phyloP scores from a whole-genome alignment of 1,140 invertebrate species.

The Apocrypta bakeri region DNA sequence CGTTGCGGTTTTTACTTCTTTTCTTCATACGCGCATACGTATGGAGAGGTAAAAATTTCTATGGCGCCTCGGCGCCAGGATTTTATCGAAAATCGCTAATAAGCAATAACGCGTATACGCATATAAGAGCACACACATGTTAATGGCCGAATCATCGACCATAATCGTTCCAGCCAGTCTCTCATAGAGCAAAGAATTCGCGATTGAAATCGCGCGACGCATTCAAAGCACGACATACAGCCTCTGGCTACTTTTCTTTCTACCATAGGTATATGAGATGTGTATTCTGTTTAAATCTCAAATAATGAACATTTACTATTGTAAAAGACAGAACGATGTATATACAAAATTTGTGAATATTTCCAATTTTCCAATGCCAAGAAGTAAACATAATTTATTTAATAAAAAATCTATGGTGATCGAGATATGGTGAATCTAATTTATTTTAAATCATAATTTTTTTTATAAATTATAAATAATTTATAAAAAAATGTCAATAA shows the following conservation, averaged over 20 bases:
- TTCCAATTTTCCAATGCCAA: too few relatives aligned
- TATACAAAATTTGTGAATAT: too few relatives aligned
- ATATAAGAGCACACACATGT: background rate
- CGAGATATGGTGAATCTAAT: too few relatives aligned
- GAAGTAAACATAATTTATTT: too few relatives aligned
- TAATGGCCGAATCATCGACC: conserved; percentile 29
- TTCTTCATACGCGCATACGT: background rate
- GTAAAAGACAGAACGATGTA: too few relatives aligned
- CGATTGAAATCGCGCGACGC: conserved; percentile 33
- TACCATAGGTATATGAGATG: too few relatives aligned
- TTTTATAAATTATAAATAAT: too few relatives aligned
- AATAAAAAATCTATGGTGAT: too few relatives aligned
- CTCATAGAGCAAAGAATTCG: background rate
- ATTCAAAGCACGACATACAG: conserved; percentile 9
- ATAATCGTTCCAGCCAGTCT: background rate
- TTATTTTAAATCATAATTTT: too few relatives aligned
- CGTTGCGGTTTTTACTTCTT: too few relatives aligned
- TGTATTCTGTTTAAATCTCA: background rate
- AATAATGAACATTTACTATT: too few relatives aligned
- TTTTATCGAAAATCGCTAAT: conserved; percentile 48
- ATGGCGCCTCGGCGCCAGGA: background rate
- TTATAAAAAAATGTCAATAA: too few relatives aligned
- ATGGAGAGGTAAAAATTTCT: background rate
- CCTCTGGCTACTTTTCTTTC: conserved; percentile 24
- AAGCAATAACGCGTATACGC: conserved; percentile 36